Base-by-base conservation (phyloP, 2,888 invertebrate genomes). In the Xiphydria camelus region DNA sequence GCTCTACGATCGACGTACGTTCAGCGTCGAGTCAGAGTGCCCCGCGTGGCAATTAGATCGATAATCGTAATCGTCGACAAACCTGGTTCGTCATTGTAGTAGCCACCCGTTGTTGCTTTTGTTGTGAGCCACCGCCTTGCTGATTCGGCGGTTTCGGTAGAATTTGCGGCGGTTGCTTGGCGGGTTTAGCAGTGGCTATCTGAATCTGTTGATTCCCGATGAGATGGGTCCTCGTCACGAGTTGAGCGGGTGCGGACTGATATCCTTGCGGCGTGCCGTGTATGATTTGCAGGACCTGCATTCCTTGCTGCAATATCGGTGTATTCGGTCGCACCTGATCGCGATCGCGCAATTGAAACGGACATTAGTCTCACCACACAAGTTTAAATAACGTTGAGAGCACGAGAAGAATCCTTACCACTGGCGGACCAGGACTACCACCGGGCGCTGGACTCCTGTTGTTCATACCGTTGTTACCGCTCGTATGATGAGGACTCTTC, bases 131-230 rank as follows among this genome's bases (percentile, higher is more conserved):
- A 32, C 59, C 59, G 7, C 62, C 51, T 51, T 72, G 73, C 32
- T 74, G 74, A 60, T 70, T 72, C n/a, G 76, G 70, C 32, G 83
- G 83, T 72, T 84, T 84, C 25, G 83, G 84, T 64, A 83, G 76
- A 61, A 82, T 82, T 68, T 83, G 83, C 22, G 82, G 83, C 2
- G 83, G 83, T 47, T 79, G 78, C 65, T 79, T 78, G 32, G 74
- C 66, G 19, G 76, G 67, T 47, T 76, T 76, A 9, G 66, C 57
- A 14, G 70, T 62, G 10, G 71, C 67, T 32, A 75, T 75, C 63
- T 74, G 75, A 45, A 74, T 74, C 62, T 73, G 74, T 44, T 75
- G 76, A 59, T 74, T 75, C 32, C 75, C 75, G 60, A 75, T 70
- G 4, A 75, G 53, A 48, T 73, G 75, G 3, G 75, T 70, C 17